Percentiles rank a stretch among this genome's conserved stretches.
phyloP scores from a whole-genome alignment of 2,888 invertebrate species.

The Pristionchus fissidentatus region DNA sequence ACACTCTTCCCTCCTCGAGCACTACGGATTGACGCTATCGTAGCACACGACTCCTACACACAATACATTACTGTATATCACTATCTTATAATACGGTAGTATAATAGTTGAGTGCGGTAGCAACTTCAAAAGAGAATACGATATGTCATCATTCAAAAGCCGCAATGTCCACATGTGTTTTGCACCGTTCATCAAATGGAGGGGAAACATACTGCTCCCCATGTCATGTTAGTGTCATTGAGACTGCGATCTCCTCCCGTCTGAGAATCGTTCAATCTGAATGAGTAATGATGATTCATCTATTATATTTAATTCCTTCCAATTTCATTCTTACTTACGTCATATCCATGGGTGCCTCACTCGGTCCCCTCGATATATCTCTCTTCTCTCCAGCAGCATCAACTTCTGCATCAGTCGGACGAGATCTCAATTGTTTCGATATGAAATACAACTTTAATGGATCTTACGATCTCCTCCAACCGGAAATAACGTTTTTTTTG shows the following conservation, averaged over 20 bases:
- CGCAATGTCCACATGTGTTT: background rate
- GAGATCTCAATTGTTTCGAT: background rate
- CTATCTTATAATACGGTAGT: no score
- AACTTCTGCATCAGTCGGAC: slow-evolving; percentile 25
- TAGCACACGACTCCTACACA: background rate
- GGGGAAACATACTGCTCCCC: background rate
- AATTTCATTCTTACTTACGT: background rate
- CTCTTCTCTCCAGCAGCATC: slow-evolving; percentile 1
- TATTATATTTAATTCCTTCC: no score
- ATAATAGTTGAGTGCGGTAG: no score
- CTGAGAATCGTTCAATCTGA: slow-evolving; percentile 30
- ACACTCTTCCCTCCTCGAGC: background rate
- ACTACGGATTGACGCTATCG: slow-evolving; percentile 10
- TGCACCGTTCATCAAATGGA: background rate
- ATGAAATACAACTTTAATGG: no score
- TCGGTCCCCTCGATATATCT: background rate
- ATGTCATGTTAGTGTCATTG: slow-evolving; percentile 2
- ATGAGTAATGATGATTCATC: background rate
- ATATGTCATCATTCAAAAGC: no score
- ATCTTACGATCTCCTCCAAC: no score
- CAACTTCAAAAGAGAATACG: background rate
- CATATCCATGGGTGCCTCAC: background rate
- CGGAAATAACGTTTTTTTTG: background rate
- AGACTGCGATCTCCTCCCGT: slow-evolving; percentile 20
- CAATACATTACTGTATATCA: background rate